Conservation (phyloP, 2,888 invertebrate species). For the Drosophila bunnanda region DNA sequence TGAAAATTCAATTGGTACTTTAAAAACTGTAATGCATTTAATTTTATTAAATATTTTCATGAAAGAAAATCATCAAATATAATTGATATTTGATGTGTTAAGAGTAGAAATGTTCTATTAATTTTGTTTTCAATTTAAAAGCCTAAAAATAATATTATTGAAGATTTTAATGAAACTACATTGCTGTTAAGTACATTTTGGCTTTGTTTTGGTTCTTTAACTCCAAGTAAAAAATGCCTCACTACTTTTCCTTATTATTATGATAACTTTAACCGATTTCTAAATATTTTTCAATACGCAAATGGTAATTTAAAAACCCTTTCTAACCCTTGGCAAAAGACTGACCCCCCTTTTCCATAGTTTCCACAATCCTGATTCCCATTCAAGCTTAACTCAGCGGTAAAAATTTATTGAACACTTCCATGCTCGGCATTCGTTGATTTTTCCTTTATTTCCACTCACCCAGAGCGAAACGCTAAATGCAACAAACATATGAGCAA, state of each 20-base stretch:
- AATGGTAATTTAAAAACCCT: conserved; percentile 30
- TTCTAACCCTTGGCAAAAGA: no score
- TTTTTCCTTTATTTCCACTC: conserved; percentile 45
- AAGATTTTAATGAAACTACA: background rate
- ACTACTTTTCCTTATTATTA: background rate
- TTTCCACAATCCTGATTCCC: conserved; percentile 30
- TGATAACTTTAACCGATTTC: background rate
- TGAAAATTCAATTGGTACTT: no score
- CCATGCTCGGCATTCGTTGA: conserved; percentile 44
- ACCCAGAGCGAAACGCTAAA: conserved; percentile 33
- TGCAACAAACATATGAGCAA: conserved; percentile 53
- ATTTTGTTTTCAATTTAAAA: no score
- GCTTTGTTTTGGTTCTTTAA: no score
- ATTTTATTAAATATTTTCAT: background rate
- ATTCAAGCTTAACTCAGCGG: conserved; percentile 48
- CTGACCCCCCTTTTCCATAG: conserved; percentile 27
- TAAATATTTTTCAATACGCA: conserved; percentile 27
- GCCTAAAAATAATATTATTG: background rate
- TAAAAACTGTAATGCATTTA: no score
- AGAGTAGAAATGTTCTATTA: no score
- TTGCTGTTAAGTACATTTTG: no score
- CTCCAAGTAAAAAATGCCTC: no score
- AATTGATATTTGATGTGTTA: no score
- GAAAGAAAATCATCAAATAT: no score
- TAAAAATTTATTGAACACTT: conserved; percentile 46